Conservation (phyloP, 2,113 vertebrate genomes). For the Otis tarda region DNA sequence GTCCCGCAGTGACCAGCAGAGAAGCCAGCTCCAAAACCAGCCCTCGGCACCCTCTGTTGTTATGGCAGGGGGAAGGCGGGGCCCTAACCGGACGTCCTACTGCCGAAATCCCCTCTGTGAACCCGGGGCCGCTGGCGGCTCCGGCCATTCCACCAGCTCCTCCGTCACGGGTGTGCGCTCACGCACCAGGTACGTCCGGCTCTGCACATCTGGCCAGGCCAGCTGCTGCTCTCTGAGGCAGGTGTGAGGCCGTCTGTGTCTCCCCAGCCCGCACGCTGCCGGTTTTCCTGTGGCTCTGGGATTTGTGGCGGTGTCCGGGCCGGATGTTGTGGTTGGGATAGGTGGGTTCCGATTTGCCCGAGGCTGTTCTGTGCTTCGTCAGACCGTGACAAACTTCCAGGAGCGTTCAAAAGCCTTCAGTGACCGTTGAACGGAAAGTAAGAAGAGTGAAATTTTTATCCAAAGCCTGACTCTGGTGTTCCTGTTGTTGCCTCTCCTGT, state of each 20-base stretch:
- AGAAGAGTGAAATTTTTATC: background rate
- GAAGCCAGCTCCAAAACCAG: background rate
- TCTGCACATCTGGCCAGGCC: accelerated
- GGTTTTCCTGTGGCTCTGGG: background rate
- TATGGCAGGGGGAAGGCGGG: conserved; percentile 95
- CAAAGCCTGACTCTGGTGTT: background rate
- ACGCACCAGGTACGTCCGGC: conserved; percentile 80
- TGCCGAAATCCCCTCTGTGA: conserved; percentile 91
- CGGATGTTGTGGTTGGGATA: accelerated
- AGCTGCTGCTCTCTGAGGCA: background rate
- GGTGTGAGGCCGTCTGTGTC: background rate
- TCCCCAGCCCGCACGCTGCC: background rate
- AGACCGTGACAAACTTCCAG: background rate
- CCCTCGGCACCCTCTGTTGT: conserved; percentile 19
- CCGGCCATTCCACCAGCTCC: conserved; percentile 85
- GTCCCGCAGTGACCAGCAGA: background rate
- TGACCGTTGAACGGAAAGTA: background rate
- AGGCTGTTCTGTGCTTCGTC: background rate
- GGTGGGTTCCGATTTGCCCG: background rate
- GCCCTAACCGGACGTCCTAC: conserved; percentile 91
- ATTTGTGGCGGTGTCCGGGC: background rate
- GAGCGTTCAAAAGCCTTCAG: background rate
- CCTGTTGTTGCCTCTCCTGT: background rate
- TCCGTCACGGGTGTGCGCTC: conserved; percentile 91
- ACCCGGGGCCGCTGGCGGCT: conserved; percentile 82